A percentile compares a stretch with the other conserved stretches of the same genome.
phyloP scores from a whole-genome alignment of 2,113 vertebrate species.

The Lamprologus speciosus region DNA sequence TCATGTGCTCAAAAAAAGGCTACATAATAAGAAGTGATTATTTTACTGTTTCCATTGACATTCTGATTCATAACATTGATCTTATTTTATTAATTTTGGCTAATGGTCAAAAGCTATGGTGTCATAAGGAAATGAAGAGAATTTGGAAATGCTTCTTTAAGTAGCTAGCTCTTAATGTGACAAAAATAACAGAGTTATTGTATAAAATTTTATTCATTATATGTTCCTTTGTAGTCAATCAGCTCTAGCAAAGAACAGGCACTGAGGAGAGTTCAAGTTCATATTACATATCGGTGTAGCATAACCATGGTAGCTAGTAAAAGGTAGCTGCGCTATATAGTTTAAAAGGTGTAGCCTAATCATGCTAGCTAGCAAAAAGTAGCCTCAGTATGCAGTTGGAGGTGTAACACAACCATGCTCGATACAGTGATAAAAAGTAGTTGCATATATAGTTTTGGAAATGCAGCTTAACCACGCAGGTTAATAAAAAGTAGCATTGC shows the following conservation, averaged over 20 bases:
- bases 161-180: not conserved
- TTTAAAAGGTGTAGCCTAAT: not conserved
- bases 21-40: not conserved
- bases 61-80: not conserved
- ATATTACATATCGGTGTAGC: not conserved
- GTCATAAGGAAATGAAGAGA: not conserved
- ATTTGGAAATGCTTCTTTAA: not conserved
- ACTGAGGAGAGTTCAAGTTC: not conserved
- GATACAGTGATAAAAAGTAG: not conserved
- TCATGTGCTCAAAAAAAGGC: not conserved
- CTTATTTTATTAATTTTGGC: not conserved
- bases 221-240: not conserved
- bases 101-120: not conserved
- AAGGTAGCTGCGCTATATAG: not conserved
- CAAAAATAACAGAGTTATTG: accelerated
- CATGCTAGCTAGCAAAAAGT: not conserved
- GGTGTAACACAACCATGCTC: not conserved
- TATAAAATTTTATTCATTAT: not conserved
- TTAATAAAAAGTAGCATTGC: not conserved
- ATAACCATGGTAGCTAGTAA: not conserved
- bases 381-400: accelerated
- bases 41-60: not conserved
- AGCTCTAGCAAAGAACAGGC: not conserved
- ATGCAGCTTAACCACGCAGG: not conserved
- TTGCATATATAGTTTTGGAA: not conserved